A percentile compares a stretch with the other conserved stretches of the same genome.
phyloP scores from a whole-genome alignment of 2,797 vertebrate genomes.

The Eulemur coronatus region DNA sequence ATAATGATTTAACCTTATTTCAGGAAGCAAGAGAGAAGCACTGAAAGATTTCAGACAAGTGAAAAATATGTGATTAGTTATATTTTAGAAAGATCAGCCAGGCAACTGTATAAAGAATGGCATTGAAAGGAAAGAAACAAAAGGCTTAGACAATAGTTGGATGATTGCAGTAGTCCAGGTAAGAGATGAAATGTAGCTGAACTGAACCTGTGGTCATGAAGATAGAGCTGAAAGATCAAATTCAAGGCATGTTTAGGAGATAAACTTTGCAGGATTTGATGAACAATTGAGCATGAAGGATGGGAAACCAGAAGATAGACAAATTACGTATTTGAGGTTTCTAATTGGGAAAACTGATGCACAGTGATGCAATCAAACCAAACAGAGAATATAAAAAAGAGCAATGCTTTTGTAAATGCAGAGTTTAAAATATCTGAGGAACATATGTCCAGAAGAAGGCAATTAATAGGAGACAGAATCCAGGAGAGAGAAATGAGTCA shows the following conservation, averaged over 20 bases:
- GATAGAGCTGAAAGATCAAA: not conserved
- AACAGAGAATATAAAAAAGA: constrained; percentile 1
- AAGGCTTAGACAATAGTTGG: not conserved
- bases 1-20: not conserved
- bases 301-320: not conserved
- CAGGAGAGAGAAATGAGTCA: not conserved
- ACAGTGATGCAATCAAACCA: not conserved
- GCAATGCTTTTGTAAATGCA: not conserved
- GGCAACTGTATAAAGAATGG: not conserved
- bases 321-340: not conserved
- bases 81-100: constrained; percentile 3
- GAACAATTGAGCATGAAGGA: not conserved
- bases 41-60: not conserved
- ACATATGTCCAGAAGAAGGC: not conserved
- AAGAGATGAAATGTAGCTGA: not conserved
- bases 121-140: not conserved
- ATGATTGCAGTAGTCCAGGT: not conserved
- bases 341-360: not conserved
- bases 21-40: not conserved
- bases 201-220: not conserved
- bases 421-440: not conserved
- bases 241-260: constrained; percentile 10
- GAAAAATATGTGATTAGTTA: constrained; percentile 18
- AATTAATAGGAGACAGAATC: not conserved
- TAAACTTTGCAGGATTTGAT: not conserved